Conservation (phyloP, 2,113 vertebrate species). For the Romanogobio albipinnatus region DNA sequence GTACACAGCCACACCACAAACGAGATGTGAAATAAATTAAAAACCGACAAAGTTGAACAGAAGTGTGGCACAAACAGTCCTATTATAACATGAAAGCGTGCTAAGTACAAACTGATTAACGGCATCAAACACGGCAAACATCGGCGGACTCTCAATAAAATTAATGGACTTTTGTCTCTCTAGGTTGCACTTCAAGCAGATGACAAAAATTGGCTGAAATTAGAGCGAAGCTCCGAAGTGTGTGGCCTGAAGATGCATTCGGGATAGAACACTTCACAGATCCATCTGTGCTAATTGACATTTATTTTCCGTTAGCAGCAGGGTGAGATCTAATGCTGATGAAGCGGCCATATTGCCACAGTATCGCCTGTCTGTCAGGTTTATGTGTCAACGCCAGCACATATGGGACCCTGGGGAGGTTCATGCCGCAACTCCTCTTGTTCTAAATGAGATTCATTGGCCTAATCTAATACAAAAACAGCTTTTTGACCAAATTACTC, state of each 20-base stretch:
- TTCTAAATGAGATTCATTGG: constrained; percentile 93
- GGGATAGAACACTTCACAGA: constrained; percentile 51
- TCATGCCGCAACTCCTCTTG: constrained; percentile 82
- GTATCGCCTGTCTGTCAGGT: constrained; percentile 80
- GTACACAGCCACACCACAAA: background rate
- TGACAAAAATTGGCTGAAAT: constrained; percentile 25
- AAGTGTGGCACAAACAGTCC: background rate
- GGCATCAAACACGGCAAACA: background rate
- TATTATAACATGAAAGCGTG: background rate
- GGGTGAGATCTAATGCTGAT: constrained; percentile 83
- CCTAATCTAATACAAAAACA: constrained; percentile 89
- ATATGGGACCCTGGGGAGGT: constrained; percentile 82
- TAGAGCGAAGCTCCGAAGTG: background rate
- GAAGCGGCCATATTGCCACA: constrained; percentile 85
- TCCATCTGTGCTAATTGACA: constrained; percentile 90
- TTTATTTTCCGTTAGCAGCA: constrained; percentile 91
- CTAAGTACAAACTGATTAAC: constrained; percentile 1
- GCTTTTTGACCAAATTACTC: constrained; percentile 86
- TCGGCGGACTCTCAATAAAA: background rate
- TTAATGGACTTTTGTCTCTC: constrained; percentile 7
- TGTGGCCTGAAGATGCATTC: constrained; percentile 6
- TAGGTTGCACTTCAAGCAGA: constrained; percentile 23
- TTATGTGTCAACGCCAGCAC: constrained; percentile 63
- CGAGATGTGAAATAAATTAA: background rate
- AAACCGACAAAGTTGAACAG: no score